Percentiles rank a stretch among this genome's conserved stretches.
phyloP scores from a whole-genome alignment of 2,797 vertebrate genomes.

The Tachyglossus aculeatus region DNA sequence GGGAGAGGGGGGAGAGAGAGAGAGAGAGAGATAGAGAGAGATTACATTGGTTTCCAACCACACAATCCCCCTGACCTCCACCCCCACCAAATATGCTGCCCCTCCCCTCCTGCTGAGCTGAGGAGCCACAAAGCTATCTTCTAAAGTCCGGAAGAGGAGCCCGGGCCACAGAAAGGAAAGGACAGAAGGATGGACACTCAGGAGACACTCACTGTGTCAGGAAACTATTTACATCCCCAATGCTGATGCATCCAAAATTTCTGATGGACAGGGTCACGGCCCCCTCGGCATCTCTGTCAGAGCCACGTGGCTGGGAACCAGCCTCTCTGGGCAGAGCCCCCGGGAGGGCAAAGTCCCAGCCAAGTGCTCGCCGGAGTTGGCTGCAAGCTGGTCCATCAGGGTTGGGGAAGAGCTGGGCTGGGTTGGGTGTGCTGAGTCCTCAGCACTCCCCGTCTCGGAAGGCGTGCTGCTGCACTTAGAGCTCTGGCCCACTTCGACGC shows the following conservation, averaged over 20 bases:
- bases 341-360: slow-evolving; percentile 78
- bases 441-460: slow-evolving; percentile 47
- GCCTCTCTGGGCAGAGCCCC: slow-evolving; percentile 64
- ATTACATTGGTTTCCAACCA: no score
- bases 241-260: slow-evolving; percentile 81
- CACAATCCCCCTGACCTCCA: no score
- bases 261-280: slow-evolving; percentile 78
- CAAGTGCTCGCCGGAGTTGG: slow-evolving; percentile 62
- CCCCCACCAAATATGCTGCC: no score
- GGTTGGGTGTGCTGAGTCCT: slow-evolving; percentile 7
- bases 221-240: slow-evolving; percentile 78
- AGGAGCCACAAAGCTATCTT: no score
- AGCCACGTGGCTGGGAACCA: slow-evolving; percentile 62
- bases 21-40: no score
- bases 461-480: slow-evolving; percentile 50
- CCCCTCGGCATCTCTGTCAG: slow-evolving; percentile 58
- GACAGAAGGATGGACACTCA: no score
- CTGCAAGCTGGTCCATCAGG: slow-evolving; percentile 58
- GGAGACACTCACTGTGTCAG: slow-evolving; percentile 78
- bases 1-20: background rate
- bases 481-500: slow-evolving; percentile 58
- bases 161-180: no score
- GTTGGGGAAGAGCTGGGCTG: no score
- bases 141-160: no score
- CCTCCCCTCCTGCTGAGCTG: no score